Conservation (phyloP, 2,888 invertebrate genomes). For the Melieria picta region DNA sequence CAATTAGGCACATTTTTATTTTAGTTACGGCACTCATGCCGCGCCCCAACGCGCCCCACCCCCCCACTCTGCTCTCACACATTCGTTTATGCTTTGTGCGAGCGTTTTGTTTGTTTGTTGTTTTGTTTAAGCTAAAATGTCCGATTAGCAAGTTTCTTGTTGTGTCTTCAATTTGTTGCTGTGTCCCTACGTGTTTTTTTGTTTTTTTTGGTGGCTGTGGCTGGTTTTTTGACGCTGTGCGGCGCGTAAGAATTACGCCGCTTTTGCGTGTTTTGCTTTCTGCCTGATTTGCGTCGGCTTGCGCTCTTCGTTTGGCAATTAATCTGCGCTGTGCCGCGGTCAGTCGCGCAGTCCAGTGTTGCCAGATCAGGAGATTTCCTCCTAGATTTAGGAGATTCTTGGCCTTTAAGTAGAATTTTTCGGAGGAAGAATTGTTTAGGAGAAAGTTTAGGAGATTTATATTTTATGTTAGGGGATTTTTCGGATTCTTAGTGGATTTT, state of each 20-base stretch:
- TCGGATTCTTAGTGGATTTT: too few species aligned
- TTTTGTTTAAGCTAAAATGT: slow-evolving; percentile 12
- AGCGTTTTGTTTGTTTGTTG: slow-evolving; percentile 3
- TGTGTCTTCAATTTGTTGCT: background rate
- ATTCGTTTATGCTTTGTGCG: background rate
- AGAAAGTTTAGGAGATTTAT: too few species aligned
- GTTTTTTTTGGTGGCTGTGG: background rate
- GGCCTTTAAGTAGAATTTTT: too few species aligned
- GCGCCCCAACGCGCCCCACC: background rate
- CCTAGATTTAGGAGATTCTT: too few species aligned
- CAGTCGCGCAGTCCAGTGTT: background rate
- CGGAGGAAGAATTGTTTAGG: too few species aligned
- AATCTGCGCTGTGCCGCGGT: slow-evolving; percentile 19
- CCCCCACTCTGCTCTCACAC: background rate
- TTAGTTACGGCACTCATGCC: slow-evolving; percentile 9
- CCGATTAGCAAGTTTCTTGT: slow-evolving; percentile 20
- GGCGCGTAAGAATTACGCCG: slow-evolving; percentile 23
- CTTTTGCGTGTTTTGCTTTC: slow-evolving; percentile 25
- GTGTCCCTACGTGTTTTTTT: background rate
- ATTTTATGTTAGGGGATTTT: too few species aligned
- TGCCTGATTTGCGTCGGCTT: background rate
- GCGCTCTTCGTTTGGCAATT: slow-evolving; percentile 27
- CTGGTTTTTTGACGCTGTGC: background rate
- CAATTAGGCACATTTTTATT: slow-evolving; percentile 35
- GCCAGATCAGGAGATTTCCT: too few species aligned